Conservation (phyloP, 2,113 vertebrate species). For the Himantopus leucocephalus region DNA sequence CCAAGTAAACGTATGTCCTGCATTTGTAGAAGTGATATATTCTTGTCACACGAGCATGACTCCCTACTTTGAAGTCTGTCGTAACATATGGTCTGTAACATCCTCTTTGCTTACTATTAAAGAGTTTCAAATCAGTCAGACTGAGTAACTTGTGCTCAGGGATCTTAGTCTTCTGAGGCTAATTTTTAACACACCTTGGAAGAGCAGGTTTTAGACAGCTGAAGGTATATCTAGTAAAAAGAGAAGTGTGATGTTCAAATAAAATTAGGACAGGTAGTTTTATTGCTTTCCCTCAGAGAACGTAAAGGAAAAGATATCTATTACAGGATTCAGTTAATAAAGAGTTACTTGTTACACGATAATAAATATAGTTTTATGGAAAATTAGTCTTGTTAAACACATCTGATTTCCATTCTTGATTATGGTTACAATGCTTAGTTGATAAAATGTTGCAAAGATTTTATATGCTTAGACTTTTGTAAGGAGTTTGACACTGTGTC, state of each 20-base stretch:
- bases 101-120: conserved; percentile 15
- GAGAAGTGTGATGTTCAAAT: not conserved
- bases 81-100: conserved; percentile 40
- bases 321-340: not conserved
- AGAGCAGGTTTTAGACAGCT: not conserved
- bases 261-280: not conserved
- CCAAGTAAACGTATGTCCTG: not conserved
- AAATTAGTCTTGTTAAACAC: not conserved
- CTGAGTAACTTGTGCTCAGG: not conserved
- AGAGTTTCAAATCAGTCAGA: not conserved
- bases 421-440: not conserved
- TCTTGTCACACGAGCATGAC: conserved; percentile 5
- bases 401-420: not conserved
- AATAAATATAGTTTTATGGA: not conserved
- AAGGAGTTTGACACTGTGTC: not conserved
- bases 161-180: not conserved
- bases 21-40: conserved; percentile 43
- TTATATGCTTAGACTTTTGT: not conserved
- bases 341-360: not conserved
- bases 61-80: conserved; percentile 51
- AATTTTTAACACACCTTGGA: conserved; percentile 33
- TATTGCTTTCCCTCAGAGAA: not conserved
- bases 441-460: not conserved
- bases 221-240: not conserved
- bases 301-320: not conserved